Evolutionary conservation across 2,113 vertebrate species (phyloP).

Genomic region (Isurus oxyrinchus): DNA sequence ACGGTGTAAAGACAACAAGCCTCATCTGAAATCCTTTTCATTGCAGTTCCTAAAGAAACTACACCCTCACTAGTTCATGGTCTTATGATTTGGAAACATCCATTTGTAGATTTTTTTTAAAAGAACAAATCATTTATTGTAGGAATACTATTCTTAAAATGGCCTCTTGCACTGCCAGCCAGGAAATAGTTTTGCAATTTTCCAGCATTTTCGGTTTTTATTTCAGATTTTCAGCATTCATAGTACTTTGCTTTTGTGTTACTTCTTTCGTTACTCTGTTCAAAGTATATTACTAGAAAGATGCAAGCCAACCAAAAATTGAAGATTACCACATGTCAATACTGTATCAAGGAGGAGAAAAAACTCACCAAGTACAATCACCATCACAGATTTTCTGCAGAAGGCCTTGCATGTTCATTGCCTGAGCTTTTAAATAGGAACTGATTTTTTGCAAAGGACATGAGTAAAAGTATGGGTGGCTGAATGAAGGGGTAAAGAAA

Average conservation of each 20-base stretch:
- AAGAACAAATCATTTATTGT: neutral
- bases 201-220: neutral
- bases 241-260: neutral
- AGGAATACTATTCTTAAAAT: neutral
- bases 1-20: neutral
- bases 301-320: neutral
- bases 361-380: neutral
- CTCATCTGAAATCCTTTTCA: neutral
- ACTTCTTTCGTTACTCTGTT: neutral
- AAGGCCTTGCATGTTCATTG: neutral
- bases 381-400: neutral
- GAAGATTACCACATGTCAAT: neutral
- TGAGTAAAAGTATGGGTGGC: neutral
- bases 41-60: neutral
- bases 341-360: neutral
- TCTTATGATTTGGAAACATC: neutral
- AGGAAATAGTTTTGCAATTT: neutral
- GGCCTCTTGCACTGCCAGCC: neutral
- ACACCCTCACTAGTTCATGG: neutral
- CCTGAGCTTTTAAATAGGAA: neutral
- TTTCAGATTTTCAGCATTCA: neutral
- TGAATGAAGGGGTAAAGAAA: neutral
- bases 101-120: neutral
- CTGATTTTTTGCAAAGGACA: neutral
- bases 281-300: neutral